phyloP scores from a whole-genome alignment of 2,888 invertebrate species.

The Parnassius orleans region DNA sequence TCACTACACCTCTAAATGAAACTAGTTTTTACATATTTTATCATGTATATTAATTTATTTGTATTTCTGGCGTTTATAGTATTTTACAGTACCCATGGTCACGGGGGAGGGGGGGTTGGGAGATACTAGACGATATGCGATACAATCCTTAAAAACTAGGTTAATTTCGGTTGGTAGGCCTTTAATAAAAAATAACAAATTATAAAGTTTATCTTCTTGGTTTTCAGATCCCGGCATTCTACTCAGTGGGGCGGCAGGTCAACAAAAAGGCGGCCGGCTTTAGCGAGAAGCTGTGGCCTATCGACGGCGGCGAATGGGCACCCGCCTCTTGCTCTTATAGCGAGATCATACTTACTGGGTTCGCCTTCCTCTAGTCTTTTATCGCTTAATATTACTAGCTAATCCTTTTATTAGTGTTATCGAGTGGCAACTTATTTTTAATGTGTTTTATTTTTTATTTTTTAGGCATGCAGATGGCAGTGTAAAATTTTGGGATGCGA shows the following conservation, averaged over 20 bases:
- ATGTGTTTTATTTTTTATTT: constrained; percentile 32
- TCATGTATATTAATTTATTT: too few relatives aligned
- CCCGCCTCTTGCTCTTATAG: constrained; percentile 97
- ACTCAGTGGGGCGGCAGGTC: constrained; percentile 92
- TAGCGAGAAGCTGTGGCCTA: constrained; percentile 97
- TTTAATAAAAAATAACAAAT: not conserved
- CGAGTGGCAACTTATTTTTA: too few relatives aligned
- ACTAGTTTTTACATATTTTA: too few relatives aligned
- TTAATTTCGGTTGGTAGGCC: too few relatives aligned
- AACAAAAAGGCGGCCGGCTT: constrained; percentile 90
- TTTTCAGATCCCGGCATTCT: constrained; percentile 90
- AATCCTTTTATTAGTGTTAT: too few relatives aligned
- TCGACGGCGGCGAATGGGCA: constrained; percentile 98
- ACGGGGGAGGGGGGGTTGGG: too few relatives aligned
- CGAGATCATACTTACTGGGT: constrained; percentile 99
- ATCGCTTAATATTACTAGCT: too few relatives aligned
- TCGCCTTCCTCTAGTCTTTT: constrained; percentile 24
- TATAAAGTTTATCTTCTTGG: not conserved
- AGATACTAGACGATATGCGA: too few relatives aligned
- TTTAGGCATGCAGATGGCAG: constrained; percentile 98
- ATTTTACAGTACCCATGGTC: too few relatives aligned
- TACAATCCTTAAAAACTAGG: too few relatives aligned
- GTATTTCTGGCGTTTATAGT: too few relatives aligned
- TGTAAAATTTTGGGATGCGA: constrained; percentile 99
- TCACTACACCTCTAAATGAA: too few relatives aligned